Evolutionary conservation across 2,113 vertebrate genomes (phyloP), one percentile per base, ranked within the genome.

Genomic region (Eurystomus gularis): DNA sequence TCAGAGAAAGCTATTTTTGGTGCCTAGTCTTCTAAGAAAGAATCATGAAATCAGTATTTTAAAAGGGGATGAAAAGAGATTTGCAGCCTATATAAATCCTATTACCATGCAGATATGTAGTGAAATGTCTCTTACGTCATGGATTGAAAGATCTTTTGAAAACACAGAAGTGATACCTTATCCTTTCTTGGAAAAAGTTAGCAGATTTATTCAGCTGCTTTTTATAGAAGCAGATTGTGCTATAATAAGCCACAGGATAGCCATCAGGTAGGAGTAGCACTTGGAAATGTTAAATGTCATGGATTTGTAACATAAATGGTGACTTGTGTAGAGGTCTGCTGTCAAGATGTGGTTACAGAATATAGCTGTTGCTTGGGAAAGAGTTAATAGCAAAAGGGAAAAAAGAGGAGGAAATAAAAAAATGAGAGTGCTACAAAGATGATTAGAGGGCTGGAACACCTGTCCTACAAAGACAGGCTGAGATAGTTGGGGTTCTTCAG

Each of bases 11-110:
- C 65, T 96, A 90, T 88, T 97, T 96, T 92, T 88, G 69, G 44
- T 83, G 52, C 35, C 23, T 75, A 23, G 54, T 68, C 72, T 86
- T 86, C 80, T 84, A 88, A 90, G 82, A 93, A 92, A 80, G 91
- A 90, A 86, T 96, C 64, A 55, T 73, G 72, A 94, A 92, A 93
- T 87, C 9, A 3, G 60, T 91, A 71, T 89, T 96, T 95, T 95
- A 78, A 86, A 94, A 88, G 19, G 39, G n/a, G 55, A 75, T 95
- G 82, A 62, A 80, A 93, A 93, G 72, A 93, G 68, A 95, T 93
- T 94, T 96, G 37, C 72, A 69, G 76, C 75, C 80, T 92, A 8
- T 92, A 78, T 75, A 94, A 96, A 96, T 94, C 94, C 77, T 88
- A 86, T 94, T 94, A 86, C 83, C 29, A 68, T 93, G 65, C 64